Evolutionary conservation across 2,113 vertebrate species (phyloP), one percentile per base, ranked within the genome.

Genomic region (Pagrus major): DNA sequence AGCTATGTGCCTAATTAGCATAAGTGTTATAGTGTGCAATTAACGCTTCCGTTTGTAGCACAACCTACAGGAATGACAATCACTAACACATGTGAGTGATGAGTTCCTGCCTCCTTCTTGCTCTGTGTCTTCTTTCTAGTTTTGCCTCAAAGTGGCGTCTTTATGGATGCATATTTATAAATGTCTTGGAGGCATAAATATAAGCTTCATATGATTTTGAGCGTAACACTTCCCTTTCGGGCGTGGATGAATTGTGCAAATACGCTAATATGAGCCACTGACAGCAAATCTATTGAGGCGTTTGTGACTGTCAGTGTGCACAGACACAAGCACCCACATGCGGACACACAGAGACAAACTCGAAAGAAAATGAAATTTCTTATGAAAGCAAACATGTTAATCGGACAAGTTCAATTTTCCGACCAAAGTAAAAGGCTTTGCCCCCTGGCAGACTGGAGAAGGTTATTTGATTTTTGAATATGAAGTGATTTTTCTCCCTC

Each of bases 361-460:
- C 87, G 74, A 87, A 90, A 82, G n/a, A 67, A 86, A 90, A 89
- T 86, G 23, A 60, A 64, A 76, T 81, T 80, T 66, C 41, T 70
- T 23, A 88, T 87, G 81, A 85, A 86, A 90, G 83, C 59, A 83
- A 89, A 86, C 81, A 77, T 78, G 56, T 84, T 89, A 84, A 90
- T 90, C 42, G 33, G 90, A 89, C 86, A 84, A 83, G 51, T 82
- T 84, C 61, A 71, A 76, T 91, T 89, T 90, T 75, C 75, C 81
- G 65, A 72, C 70, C 64, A 74, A 82, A 86, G 82, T 90, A 81
- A 88, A 90, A 82, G 72, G 64, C 76, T 81, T 79, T 85, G n/a
- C 78, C 83, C 80, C 51, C 78, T 59, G 86, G 90, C 78, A 67
- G 67, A 71, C 75, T 60, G 25, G 61, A 75, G 76, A 67, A 78